Evolutionary conservation across 2,888 invertebrate species (phyloP).

Genomic region (Vanessa cardui): DNA sequence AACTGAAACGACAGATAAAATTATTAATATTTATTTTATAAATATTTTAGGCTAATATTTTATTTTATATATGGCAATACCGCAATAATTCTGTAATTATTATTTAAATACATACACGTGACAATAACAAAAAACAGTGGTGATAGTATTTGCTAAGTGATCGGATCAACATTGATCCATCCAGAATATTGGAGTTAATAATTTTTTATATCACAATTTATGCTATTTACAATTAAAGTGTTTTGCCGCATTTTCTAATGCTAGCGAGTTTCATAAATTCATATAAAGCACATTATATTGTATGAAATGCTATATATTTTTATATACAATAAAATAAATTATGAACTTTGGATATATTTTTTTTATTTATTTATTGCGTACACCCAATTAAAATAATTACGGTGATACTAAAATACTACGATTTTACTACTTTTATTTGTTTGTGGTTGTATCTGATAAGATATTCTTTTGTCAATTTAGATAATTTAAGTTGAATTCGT

Average conservation of each 20-base stretch:
- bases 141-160: not conserved
- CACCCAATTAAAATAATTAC: too few relatives aligned
- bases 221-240: conserved; percentile 28
- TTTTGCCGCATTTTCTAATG: not conserved
- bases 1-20: conserved; percentile 2
- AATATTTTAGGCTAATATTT: conserved; percentile 1
- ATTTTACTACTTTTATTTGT: too few relatives aligned
- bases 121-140: not conserved
- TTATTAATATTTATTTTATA: conserved; percentile 10
- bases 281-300: not conserved
- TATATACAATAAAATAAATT: not conserved
- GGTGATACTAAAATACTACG: too few relatives aligned
- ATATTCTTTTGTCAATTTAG: not conserved
- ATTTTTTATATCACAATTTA: conserved; percentile 31
- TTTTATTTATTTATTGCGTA: not conserved
- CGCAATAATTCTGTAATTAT: not conserved
- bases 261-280: not conserved
- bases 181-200: not conserved
- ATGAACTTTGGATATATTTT: not conserved
- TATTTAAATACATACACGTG: not conserved
- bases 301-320: not conserved
- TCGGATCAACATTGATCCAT: not conserved
- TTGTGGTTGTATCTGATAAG: too few relatives aligned
- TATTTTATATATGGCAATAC: not conserved
- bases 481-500: too few relatives aligned